Percentiles rank a stretch among this genome's conserved stretches.
These are phyloP conservation scores for Rhinolophus sinicus DNA, from an alignment of 2,113 vertebrate species.

Conservation along the genomic window DNA sequence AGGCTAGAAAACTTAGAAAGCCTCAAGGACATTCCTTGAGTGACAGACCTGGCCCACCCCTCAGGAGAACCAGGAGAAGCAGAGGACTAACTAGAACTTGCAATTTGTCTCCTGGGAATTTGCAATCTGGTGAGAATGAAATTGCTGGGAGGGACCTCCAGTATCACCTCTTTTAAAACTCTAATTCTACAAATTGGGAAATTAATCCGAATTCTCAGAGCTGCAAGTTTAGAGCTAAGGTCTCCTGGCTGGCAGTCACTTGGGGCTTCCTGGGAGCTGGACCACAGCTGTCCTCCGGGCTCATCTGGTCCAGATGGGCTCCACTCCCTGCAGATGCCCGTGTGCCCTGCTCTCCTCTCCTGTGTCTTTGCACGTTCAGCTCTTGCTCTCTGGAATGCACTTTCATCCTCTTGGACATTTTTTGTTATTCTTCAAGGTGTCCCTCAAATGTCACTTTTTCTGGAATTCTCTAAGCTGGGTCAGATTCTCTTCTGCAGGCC, in stretches of 20 bases:
- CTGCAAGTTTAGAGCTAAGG: background rate
- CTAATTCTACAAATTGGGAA: slow-evolving; percentile 27
- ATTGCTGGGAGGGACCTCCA: background rate
- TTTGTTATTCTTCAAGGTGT: background rate
- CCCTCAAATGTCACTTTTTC: background rate
- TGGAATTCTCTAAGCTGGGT: background rate
- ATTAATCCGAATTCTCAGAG: background rate
- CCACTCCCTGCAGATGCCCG: background rate
- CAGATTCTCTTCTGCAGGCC: background rate
- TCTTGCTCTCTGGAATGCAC: background rate
- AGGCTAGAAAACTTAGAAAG: background rate
- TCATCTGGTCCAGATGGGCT: fast-evolving
- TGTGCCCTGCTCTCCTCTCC: too few relatives aligned
- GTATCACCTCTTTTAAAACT: background rate
- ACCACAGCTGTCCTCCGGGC: fast-evolving
- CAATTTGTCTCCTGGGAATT: background rate
- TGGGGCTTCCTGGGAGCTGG: background rate
- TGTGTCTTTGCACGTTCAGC: fast-evolving
- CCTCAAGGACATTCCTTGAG: background rate
- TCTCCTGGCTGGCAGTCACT: background rate
- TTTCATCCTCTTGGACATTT: too few relatives aligned
- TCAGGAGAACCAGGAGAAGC: background rate
- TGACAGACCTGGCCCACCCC: background rate
- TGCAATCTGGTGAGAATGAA: background rate
- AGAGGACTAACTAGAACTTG: fast-evolving